phyloP scores from a whole-genome alignment of 2,113 vertebrate species.

The Xiphias gladius region DNA sequence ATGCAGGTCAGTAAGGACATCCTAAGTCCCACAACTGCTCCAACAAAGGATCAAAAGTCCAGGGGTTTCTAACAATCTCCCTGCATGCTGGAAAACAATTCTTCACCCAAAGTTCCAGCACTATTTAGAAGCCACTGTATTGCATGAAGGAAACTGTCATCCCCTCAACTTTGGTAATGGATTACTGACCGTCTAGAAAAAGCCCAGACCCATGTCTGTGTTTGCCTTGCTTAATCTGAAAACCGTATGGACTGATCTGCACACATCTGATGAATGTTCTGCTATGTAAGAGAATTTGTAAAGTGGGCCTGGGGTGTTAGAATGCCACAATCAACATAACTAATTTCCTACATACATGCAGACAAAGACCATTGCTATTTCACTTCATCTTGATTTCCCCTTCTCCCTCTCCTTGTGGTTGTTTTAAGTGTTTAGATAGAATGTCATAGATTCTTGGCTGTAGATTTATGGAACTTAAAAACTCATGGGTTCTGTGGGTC shows the following conservation, averaged over 20 bases:
- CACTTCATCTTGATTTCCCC: constrained; percentile 51
- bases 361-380: constrained; percentile 70
- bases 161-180: constrained; percentile 47
- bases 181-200: constrained; percentile 62
- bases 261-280: constrained; percentile 55
- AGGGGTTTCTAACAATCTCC: constrained; percentile 18
- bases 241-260: constrained; percentile 51
- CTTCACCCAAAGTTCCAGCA: constrained; percentile 28
- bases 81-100: constrained; percentile 32
- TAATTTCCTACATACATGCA: constrained; percentile 53
- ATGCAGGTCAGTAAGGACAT: constrained; percentile 57
- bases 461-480: constrained; percentile 70
- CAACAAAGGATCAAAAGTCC: constrained; percentile 29
- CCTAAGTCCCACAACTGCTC: constrained; percentile 34
- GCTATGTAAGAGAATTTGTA: constrained; percentile 39
- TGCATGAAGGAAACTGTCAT: constrained; percentile 59
- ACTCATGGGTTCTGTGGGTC: constrained; percentile 51
- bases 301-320: constrained; percentile 43
- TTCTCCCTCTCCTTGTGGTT: constrained; percentile 52
- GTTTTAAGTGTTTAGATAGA: constrained; percentile 66
- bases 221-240: constrained; percentile 71
- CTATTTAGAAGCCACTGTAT: constrained; percentile 34
- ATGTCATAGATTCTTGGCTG: constrained; percentile 48
- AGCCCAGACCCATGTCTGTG: constrained; percentile 49
- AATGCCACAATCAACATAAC: constrained; percentile 50